Evolutionary conservation across 2,113 vertebrate species (phyloP), one percentile per base, ranked within the genome.

Genomic region (Pitta sordida): DNA sequence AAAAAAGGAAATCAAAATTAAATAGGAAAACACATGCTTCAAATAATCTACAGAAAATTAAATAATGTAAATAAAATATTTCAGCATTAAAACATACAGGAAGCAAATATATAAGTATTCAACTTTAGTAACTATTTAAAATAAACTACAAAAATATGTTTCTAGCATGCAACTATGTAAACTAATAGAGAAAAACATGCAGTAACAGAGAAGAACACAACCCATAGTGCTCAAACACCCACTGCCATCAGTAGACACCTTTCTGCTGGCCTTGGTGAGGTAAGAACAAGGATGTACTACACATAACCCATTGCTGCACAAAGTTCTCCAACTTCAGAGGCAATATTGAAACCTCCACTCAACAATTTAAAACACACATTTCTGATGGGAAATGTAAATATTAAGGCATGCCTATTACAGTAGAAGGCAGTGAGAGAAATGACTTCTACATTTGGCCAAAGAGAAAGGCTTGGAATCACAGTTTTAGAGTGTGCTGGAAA

Each of bases 201-300:
- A n/a, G 21, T 2, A 39, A 39, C 4, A 1, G 32, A 58, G 49
- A 21, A 77, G 14, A 62, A 58, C 0, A 1, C 27, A 34, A n/a
- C 16, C 44, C 36, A 6, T 7, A 26, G 13, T 26, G 29, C 27
- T 64, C 13, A 51, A 15, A 11, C 37, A 37, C 12, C 17, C 23
- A 6, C 14, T 48, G 49, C 36, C 24, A 44, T 18, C 55, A n/a
- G 6, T 0, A 8, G 15, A 6, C n/a, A 21, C 48, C 73, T 46
- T 77, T 53, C 51, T 56, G 29, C 36, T 77, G 68, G 56, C 62
- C 53, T 23, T 36, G 58, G 32, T 3, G 63, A 39, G 48, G 36
- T 0, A 2, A 3, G 39, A 26, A 59, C 6, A 29, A n/a, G 36
- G 44, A 76, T 0, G 0, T 12, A 39, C 14, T 27, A 60, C 24